These are phyloP conservation scores for Melipona bicolor DNA, from an alignment of 2,888 invertebrate species.

Conservation along the genomic window DNA sequence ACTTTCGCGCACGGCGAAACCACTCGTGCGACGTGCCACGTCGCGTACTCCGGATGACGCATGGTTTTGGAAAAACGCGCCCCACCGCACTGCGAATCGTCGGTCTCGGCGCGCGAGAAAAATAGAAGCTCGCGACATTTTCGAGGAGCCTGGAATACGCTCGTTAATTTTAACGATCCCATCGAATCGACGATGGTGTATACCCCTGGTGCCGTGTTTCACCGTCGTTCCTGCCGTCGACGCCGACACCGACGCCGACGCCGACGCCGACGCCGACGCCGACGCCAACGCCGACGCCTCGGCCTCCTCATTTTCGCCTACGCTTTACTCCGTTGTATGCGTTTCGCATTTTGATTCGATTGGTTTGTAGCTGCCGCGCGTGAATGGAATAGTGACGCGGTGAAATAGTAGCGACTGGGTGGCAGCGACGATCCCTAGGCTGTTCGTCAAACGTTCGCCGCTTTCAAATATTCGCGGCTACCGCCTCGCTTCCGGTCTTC, in stretches of 20 bases:
- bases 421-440: constrained; percentile 3
- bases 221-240: background rate
- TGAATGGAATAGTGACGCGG: constrained; percentile 37
- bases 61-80: constrained; percentile 42
- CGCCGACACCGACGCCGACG: background rate
- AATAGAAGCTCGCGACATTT: constrained; percentile 67
- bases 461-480: constrained; percentile 32
- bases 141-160: constrained; percentile 65
- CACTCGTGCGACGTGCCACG: constrained; percentile 2
- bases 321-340: constrained; percentile 54
- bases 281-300: constrained; percentile 4
- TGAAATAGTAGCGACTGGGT: constrained; percentile 6
- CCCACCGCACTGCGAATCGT: constrained; percentile 44
- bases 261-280: constrained; percentile 7
- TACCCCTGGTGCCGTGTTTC: constrained; percentile 11
- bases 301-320: constrained; percentile 60
- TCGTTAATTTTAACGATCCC: constrained; percentile 73
- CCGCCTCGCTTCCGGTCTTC: background rate
- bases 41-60: constrained; percentile 19
- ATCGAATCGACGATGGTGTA: constrained; percentile 63
- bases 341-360: constrained; percentile 61
- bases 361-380: constrained; percentile 50
- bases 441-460: constrained; percentile 38
- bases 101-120: constrained; percentile 55
- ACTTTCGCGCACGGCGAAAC: constrained; percentile 22